phyloP scores from a whole-genome alignment of 2,113 vertebrate genomes.

The Aspidoscelis tigris region DNA sequence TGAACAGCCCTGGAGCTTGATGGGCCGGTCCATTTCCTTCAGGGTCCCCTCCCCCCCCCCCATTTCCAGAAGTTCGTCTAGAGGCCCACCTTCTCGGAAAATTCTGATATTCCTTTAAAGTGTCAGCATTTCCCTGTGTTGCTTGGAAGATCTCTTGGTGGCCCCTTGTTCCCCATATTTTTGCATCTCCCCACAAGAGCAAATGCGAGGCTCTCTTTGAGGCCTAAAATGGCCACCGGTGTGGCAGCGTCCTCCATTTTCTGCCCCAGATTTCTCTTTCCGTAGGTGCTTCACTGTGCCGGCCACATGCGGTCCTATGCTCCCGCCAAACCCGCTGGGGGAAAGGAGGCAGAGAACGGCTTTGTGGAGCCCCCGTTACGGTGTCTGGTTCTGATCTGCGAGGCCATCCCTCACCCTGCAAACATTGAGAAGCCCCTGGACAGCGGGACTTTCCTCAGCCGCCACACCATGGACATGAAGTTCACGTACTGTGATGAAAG shows the following conservation, averaged over 20 bases:
- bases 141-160: too few relatives aligned
- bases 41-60: too few relatives aligned
- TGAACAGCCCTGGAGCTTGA: too few relatives aligned
- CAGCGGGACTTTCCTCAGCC: conserved; percentile 81
- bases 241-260: neutral
- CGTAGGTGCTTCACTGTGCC: conserved; percentile 86
- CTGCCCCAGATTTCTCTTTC: neutral
- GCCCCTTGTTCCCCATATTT: too few relatives aligned
- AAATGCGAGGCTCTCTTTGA: neutral
- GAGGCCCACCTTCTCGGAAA: too few relatives aligned
- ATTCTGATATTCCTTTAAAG: too few relatives aligned
- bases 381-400: conserved; percentile 85
- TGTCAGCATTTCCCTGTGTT: too few relatives aligned
- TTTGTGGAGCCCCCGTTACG: conserved; percentile 56
- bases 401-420: conserved; percentile 85
- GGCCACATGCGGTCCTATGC: conserved; percentile 77
- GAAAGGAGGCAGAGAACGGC: conserved; percentile 32
- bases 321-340: neutral
- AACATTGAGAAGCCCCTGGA: conserved; percentile 85
- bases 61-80: too few relatives aligned
- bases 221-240: too few relatives aligned
- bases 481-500: conserved; percentile 88
- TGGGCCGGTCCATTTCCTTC: too few relatives aligned
- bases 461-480: conserved; percentile 87
- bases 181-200: neutral